Evolutionary conservation across 2,797 vertebrate species (phyloP), one percentile per base, ranked within the genome.

Genomic region (Cercopithecus hamlyni): DNA sequence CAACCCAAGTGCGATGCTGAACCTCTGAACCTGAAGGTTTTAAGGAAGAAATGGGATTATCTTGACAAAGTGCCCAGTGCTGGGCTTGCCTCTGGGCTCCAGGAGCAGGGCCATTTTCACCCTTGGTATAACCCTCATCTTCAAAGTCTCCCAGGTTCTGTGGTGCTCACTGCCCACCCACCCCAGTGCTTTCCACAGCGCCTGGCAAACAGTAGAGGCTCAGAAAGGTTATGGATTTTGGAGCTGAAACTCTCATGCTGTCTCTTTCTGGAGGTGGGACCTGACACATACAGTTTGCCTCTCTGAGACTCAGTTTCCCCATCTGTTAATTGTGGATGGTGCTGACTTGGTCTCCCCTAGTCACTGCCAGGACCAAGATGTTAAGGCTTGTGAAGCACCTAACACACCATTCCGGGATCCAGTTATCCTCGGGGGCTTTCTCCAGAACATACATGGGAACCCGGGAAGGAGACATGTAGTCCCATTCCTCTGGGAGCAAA

Each of bases 11-110:
- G 27, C 57, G 27, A 15, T 27, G 27, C 36, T 41, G 4, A 30
- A 7, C 14, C 36, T 76, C 15, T 81, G 48, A 84, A 48, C 61
- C 75, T 70, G 93, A 39, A n/a, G n/a, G 15, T 24, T 36, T 50
- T 2, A 45, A 39, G 52, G 61, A 76, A 36, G 45, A 90, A 33
- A 67, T 0, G 36, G 61, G 33, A 55, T 43, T 30, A 24, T 41
- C 19, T 4, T 1, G 5, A 43, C 14, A 1, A 70, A 12, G 58
- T 1, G n/a, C n/a, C 41, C 0, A 36, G 52, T 9, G 0, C 61
- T 1, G 6, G 50, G 24, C 24, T 36, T 6, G 2, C 27, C 19
- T 0, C 33, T 13, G 57, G 64, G 12, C 57, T 75, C 33, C 33
- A 2, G 7, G 22, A 8, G 5, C 26, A 20, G 24, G 1, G 43